phyloP scores from a whole-genome alignment of 2,797 vertebrate species.

The Brachyalestes nurse region DNA sequence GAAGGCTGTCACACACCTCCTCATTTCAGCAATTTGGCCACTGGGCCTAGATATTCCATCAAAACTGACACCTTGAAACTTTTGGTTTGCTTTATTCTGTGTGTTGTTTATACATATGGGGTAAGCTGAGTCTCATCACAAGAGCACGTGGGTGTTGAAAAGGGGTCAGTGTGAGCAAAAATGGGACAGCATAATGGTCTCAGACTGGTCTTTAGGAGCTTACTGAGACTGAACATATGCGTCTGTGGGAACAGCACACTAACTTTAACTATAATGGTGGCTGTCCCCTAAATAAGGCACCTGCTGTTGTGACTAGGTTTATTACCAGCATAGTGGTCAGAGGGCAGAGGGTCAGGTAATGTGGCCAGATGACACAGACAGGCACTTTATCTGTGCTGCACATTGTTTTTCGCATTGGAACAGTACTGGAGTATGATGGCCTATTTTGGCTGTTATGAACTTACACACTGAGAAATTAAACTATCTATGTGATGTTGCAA shows the following conservation, averaged over 20 bases:
- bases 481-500: background rate
- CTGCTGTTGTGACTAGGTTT: conserved; percentile 25
- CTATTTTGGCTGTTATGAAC: background rate
- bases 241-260: conserved; percentile 41
- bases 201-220: conserved; percentile 70
- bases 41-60: background rate
- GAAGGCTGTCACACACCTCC: background rate
- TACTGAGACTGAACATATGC: conserved; percentile 70
- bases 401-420: background rate
- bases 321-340: background rate
- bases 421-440: background rate
- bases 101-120: background rate
- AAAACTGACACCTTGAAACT: no score
- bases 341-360: background rate
- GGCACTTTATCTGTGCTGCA: background rate
- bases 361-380: background rate
- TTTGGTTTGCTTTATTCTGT: background rate
- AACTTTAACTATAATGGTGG: conserved; percentile 21
- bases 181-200: conserved; percentile 56
- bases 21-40: background rate
- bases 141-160: conserved; percentile 54
- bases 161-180: conserved; percentile 46
- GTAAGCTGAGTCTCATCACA: background rate
- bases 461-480: background rate
- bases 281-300: conserved; percentile 20